Percentiles rank a stretch among this genome's conserved stretches.
phyloP scores from a whole-genome alignment of 2,113 vertebrate genomes.

The Leptodactylus fuscus region DNA sequence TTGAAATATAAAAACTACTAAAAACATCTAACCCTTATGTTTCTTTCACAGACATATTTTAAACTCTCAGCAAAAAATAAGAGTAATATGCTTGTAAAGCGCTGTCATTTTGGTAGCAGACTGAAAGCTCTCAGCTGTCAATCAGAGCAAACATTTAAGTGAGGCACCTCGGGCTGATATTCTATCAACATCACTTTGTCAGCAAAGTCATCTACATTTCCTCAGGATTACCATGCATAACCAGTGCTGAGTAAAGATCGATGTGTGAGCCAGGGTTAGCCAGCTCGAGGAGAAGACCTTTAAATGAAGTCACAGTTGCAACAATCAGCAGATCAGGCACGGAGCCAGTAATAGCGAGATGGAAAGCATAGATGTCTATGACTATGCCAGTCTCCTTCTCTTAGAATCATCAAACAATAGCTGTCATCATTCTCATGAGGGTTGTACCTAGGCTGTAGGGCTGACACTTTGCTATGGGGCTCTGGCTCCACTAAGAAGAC shows the following conservation, averaged over 20 bases:
- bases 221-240: slow-evolving; percentile 28
- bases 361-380: not conserved
- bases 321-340: slow-evolving; percentile 16
- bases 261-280: slow-evolving; percentile 10
- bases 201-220: slow-evolving; percentile 44
- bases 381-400: not conserved
- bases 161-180: slow-evolving; percentile 36
- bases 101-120: slow-evolving; percentile 25
- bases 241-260: slow-evolving; percentile 27
- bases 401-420: not conserved
- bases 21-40: slow-evolving; percentile 11
- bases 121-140: slow-evolving; percentile 37
- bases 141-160: slow-evolving; percentile 41
- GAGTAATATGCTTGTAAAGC: slow-evolving; percentile 47
- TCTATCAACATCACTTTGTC: slow-evolving; percentile 51
- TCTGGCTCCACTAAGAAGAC: no score
- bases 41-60: slow-evolving; percentile 20
- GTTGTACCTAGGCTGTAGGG: no score
- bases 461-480: no score
- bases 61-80: slow-evolving; percentile 35
- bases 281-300: slow-evolving; percentile 39
- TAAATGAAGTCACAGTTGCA: not conserved
- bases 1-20: not conserved
- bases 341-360: not conserved
- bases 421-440: no score